Conservation (phyloP, 2,113 vertebrate species). For the Paramormyrops kingsleyae region DNA sequence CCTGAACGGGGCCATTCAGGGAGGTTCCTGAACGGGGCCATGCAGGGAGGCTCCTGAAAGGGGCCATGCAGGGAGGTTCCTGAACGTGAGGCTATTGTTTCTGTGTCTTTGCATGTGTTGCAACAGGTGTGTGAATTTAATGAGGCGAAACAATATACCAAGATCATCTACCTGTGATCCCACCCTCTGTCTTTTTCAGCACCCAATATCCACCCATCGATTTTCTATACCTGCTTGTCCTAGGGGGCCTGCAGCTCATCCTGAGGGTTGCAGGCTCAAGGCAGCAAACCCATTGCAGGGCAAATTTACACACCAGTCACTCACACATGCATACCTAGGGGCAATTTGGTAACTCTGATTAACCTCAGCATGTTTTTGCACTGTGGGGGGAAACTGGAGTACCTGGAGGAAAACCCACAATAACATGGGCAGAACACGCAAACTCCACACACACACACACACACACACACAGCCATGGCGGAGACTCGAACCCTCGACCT, state of each 20-base stretch:
- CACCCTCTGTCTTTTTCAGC: background rate
- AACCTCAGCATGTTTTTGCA: too few relatives aligned
- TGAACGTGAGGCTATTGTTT: background rate
- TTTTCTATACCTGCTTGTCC: too few relatives aligned
- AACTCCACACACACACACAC: background rate
- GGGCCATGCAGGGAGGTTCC: slow-evolving; percentile 2
- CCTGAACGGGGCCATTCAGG: slow-evolving; percentile 1
- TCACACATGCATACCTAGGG: too few relatives aligned
- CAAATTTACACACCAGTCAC: too few relatives aligned
- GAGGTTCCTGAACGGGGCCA: background rate
- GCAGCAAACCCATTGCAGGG: too few relatives aligned
- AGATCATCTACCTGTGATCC: background rate
- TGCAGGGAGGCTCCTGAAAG: background rate
- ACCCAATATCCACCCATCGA: too few relatives aligned
- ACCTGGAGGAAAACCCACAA: too few relatives aligned
- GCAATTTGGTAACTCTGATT: too few relatives aligned
- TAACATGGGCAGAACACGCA: too few relatives aligned
- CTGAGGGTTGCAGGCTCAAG: too few relatives aligned
- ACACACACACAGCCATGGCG: background rate
- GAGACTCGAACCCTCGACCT: background rate
- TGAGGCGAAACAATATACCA: background rate
- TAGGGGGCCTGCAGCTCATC: too few relatives aligned
- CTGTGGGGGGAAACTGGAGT: too few relatives aligned
- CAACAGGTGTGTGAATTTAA: background rate
- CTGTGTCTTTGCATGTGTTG: background rate